A percentile compares a stretch with the other conserved stretches of the same genome.
Evolutionary conservation across 2,888 invertebrate genomes (phyloP).

Genomic region (Drosophila crucigera): DNA sequence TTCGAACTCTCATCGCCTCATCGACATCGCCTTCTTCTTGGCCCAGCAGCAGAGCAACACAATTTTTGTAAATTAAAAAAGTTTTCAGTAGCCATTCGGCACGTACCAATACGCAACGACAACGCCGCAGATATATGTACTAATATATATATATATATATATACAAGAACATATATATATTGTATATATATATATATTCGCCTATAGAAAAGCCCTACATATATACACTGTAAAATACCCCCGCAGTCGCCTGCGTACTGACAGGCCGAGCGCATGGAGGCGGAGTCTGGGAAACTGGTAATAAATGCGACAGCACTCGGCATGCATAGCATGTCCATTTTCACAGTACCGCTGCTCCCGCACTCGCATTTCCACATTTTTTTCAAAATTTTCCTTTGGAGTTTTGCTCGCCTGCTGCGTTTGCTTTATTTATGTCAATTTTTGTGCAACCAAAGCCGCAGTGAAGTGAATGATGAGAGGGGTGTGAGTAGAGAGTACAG

Average conservation of each 20-base stretch:
- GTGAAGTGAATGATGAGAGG: slow-evolving; percentile 11
- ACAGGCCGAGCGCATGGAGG: slow-evolving; percentile 21
- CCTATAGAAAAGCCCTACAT: not conserved
- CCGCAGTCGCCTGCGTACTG: slow-evolving; percentile 39
- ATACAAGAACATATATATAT: slow-evolving; percentile 1
- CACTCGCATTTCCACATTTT: slow-evolving; percentile 36
- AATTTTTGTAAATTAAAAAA: slow-evolving; percentile 76
- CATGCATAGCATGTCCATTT: slow-evolving; percentile 78
- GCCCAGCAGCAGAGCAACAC: slow-evolving; percentile 48
- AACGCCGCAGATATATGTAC: slow-evolving; percentile 49
- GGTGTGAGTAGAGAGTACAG: not conserved
- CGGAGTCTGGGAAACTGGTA: slow-evolving; percentile 48
- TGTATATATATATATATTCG: not conserved
- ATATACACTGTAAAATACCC: slow-evolving; percentile 13
- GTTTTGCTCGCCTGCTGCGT: slow-evolving; percentile 44
- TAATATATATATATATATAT: slow-evolving; percentile 43
- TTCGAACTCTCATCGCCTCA: slow-evolving; percentile 50
- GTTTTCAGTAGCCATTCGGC: slow-evolving; percentile 76
- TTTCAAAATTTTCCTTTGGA: slow-evolving; percentile 65
- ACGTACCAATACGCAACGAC: slow-evolving; percentile 77
- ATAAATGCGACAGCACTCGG: slow-evolving; percentile 75
- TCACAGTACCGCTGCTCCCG: slow-evolving; percentile 39
- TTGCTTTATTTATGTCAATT: slow-evolving; percentile 73
- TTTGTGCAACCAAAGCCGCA: slow-evolving; percentile 47
- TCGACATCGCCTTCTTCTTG: slow-evolving; percentile 34